These are phyloP conservation scores for Melinaea menophilus DNA, from an alignment of 2,888 invertebrate species.

Conservation along the genomic window DNA sequence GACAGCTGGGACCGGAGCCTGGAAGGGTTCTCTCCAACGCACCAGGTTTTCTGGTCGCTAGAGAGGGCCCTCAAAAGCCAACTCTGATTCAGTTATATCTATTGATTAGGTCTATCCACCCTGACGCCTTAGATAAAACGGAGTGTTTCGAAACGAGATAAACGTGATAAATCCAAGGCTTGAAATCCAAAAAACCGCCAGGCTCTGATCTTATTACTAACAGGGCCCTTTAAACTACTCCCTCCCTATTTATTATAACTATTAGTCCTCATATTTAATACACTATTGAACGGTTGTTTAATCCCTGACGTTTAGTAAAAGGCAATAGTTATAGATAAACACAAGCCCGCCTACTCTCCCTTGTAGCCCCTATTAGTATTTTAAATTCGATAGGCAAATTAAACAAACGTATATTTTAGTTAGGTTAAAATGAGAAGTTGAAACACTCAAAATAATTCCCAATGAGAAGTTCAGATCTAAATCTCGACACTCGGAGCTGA, in stretches of 20 bases:
- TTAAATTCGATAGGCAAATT: constrained; percentile 6
- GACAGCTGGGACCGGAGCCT: neutral
- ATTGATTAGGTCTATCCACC: neutral
- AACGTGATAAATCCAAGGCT: neutral
- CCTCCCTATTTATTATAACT: constrained; percentile 5
- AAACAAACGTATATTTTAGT: constrained; percentile 7
- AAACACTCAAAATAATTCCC: constrained; percentile 6
- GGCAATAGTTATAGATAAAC: constrained; percentile 24
- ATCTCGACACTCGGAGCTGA: constrained; percentile 14
- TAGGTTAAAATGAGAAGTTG: neutral
- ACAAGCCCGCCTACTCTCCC: constrained; percentile 9
- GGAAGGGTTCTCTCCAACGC: neutral
- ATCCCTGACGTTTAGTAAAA: constrained; percentile 21
- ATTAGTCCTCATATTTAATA: constrained; percentile 17
- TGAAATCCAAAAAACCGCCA: constrained; percentile 16
- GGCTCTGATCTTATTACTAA: constrained; percentile 22
- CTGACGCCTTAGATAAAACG: constrained; percentile 6
- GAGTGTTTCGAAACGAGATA: constrained; percentile 12
- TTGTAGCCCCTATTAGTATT: constrained; percentile 15
- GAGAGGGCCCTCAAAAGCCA: neutral
- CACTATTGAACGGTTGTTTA: constrained; percentile 8
- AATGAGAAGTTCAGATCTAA: constrained; percentile 29
- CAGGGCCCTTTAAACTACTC: constrained; percentile 8
- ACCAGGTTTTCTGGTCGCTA: neutral
- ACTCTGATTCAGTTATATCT: neutral